Evolutionary conservation across 1,140 invertebrate genomes (phyloP).

Genomic region (Cherax quadricarinatus): DNA sequence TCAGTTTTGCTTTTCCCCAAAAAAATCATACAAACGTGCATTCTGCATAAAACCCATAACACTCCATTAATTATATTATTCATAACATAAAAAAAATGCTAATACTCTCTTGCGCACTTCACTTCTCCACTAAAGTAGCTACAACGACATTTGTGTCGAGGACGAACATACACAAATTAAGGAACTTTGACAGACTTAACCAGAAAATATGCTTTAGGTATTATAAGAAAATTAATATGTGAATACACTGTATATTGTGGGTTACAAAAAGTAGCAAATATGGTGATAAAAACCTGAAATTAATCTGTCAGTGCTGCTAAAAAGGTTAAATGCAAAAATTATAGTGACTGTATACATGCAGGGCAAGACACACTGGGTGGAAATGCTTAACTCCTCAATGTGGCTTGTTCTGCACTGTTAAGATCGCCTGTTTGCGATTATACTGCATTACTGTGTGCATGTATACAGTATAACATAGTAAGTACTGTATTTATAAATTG

Average conservation of each 20-base stretch:
- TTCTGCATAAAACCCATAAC: neutral
- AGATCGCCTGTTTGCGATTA: no score
- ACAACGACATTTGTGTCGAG: neutral
- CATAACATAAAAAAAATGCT: neutral
- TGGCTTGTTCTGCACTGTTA: no score
- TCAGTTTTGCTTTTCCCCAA: neutral
- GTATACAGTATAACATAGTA: neutral
- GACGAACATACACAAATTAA: neutral
- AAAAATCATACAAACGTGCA: neutral
- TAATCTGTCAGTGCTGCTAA: neutral
- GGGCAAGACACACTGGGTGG: no score
- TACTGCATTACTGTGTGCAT: neutral
- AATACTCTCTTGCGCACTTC: neutral
- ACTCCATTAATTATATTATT: neutral
- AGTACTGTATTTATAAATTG: neutral
- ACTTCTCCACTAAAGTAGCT: neutral
- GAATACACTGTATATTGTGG: neutral
- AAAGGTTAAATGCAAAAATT: constrained; percentile 1
- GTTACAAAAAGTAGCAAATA: neutral
- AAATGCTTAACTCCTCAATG: no score
- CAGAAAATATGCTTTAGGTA: neutral
- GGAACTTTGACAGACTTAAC: neutral
- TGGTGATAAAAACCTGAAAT: neutral
- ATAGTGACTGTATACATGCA: neutral
- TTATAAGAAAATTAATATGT: neutral